Evolutionary conservation across 2,113 vertebrate genomes (phyloP).

Genomic region (Ictidomys tridecemlineatus): DNA sequence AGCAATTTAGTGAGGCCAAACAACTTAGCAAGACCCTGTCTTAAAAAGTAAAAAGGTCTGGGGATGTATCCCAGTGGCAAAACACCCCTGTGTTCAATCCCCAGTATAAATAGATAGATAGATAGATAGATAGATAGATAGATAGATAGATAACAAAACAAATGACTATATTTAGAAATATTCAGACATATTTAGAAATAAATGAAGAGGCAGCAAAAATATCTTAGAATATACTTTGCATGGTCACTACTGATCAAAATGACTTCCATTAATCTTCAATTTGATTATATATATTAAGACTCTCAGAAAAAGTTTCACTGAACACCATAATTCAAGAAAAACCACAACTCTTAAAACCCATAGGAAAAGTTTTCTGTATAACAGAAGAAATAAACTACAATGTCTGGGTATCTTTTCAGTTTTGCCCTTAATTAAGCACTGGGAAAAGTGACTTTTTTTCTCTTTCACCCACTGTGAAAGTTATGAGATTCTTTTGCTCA

Average conservation of each 20-base stretch:
- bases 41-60: too few relatives aligned
- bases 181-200: constrained; percentile 19
- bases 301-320: constrained; percentile 28
- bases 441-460: not conserved
- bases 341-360: not conserved
- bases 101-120: too few relatives aligned
- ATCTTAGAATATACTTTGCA: not conserved
- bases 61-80: too few relatives aligned
- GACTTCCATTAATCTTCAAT: not conserved
- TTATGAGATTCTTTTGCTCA: constrained; percentile 67
- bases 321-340: constrained; percentile 26
- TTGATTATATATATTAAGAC: not conserved
- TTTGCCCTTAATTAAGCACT: not conserved
- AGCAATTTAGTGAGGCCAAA: too few relatives aligned
- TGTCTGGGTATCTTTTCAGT: not conserved
- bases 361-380: not conserved
- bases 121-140: too few relatives aligned
- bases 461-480: constrained; percentile 46
- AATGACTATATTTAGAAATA: constrained; percentile 25
- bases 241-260: not conserved
- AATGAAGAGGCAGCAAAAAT: not conserved
- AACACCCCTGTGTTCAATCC: too few relatives aligned
- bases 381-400: not conserved
- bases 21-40: too few relatives aligned
- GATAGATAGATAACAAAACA: too few relatives aligned